A percentile compares a stretch with the other conserved stretches of the same genome.
phyloP scores from a whole-genome alignment of 1,140 invertebrate species.

The Leptinotarsa texana region DNA sequence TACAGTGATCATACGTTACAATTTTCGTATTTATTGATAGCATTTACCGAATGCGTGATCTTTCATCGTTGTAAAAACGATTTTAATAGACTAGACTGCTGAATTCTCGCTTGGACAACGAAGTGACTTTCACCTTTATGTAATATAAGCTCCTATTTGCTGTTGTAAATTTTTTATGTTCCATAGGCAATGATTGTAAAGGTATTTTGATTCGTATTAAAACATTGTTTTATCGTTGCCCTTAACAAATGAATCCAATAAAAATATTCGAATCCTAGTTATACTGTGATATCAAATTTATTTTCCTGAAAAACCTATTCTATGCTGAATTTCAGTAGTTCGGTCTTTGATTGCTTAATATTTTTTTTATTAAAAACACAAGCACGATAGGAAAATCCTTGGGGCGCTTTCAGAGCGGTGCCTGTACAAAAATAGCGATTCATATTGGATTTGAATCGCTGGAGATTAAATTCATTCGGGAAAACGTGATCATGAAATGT shows the following conservation, averaged over 20 bases:
- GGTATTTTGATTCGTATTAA: not conserved
- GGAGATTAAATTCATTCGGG: too few relatives aligned
- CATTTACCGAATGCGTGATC: constrained; percentile 51
- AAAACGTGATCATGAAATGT: too few relatives aligned
- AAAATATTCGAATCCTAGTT: not conserved
- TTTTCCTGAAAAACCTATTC: too few relatives aligned
- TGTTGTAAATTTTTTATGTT: constrained; percentile 34
- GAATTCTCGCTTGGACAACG: constrained; percentile 25
- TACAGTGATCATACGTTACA: constrained; percentile 48
- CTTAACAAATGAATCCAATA: not conserved
- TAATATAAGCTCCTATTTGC: constrained; percentile 40
- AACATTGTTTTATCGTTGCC: not conserved
- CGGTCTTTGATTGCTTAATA: too few relatives aligned
- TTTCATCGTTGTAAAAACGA: constrained; percentile 45
- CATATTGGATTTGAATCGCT: too few relatives aligned
- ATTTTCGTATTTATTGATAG: constrained; percentile 48
- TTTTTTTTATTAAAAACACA: too few relatives aligned
- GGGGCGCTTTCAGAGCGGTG: too few relatives aligned
- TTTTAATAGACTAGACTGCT: constrained; percentile 44
- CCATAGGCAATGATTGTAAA: constrained; percentile 11
- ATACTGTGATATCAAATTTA: too few relatives aligned
- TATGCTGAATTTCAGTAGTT: too few relatives aligned
- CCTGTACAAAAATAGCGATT: too few relatives aligned
- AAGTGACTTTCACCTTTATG: constrained; percentile 42
- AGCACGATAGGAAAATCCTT: too few relatives aligned